phyloP scores from a whole-genome alignment of 2,888 invertebrate species.

The Oscheius onirici region DNA sequence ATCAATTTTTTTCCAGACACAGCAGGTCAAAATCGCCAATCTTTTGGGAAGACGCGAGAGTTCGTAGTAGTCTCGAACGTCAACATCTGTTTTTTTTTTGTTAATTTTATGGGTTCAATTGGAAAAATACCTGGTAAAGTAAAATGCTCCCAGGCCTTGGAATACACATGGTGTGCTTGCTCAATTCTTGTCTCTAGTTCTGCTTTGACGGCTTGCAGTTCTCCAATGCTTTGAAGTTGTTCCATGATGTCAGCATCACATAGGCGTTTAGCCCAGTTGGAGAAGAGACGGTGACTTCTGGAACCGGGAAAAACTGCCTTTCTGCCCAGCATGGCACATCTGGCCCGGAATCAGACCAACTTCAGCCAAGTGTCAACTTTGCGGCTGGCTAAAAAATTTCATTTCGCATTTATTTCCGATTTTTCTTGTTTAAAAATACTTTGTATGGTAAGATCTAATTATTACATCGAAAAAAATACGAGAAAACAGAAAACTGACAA shows the following conservation, averaged over 20 bases:
- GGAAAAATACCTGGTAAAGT: constrained; percentile 32
- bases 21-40: constrained; percentile 44
- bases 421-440: no score
- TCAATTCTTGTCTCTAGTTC: constrained; percentile 33
- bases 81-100: constrained; percentile 35
- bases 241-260: constrained; percentile 47
- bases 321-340: no score
- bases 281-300: constrained; percentile 44
- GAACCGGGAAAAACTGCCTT: background rate
- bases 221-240: constrained; percentile 49
- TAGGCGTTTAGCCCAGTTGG: constrained; percentile 40
- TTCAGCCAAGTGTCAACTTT: no score
- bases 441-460: no score
- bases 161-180: constrained; percentile 37
- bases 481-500: no score
- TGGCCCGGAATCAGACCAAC: no score
- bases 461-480: no score
- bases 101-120: background rate
- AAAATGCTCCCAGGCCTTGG: constrained; percentile 41
- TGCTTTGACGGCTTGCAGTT: constrained; percentile 27
- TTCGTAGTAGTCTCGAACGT: constrained; percentile 53
- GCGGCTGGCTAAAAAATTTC: no score
- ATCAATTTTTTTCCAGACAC: constrained; percentile 54
- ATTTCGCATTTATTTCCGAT: no score
- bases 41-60: constrained; percentile 45